These are phyloP conservation scores for Nannoperca australis DNA, from an alignment of 2,797 vertebrate genomes.

Conservation along the genomic window DNA sequence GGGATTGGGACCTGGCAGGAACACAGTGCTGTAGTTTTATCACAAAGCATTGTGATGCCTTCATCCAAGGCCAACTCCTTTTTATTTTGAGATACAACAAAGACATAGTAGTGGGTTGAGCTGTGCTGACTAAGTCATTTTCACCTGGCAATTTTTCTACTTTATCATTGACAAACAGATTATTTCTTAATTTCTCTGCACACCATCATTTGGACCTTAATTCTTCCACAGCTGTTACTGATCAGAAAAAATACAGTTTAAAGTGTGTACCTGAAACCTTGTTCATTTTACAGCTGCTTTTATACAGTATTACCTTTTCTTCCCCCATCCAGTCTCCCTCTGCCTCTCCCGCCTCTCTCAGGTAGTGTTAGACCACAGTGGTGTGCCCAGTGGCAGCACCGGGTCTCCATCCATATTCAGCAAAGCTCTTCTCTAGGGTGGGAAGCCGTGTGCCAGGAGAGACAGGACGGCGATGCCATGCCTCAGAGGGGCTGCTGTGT, in stretches of 20 bases:
- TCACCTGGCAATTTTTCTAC: neutral
- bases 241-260: conserved; percentile 2
- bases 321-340: neutral
- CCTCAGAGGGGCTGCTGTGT: conserved; percentile 35
- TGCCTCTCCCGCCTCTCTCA: conserved; percentile 8
- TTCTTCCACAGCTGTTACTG: neutral
- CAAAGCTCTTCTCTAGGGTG: conserved; percentile 20
- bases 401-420: conserved; percentile 50
- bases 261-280: neutral
- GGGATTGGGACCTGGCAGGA: conserved; percentile 1
- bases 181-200: neutral
- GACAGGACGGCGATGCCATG: conserved; percentile 25
- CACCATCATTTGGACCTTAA: neutral
- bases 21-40: conserved; percentile 14
- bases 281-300: neutral
- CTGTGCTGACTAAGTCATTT: conserved; percentile 17
- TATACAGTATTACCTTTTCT: neutral
- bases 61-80: too few relatives aligned
- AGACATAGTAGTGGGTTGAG: neutral
- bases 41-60: neutral
- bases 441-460: conserved; percentile 19
- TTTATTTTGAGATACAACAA: neutral
- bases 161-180: neutral
- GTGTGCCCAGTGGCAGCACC: conserved; percentile 18
- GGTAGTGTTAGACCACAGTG: conserved; percentile 17